Conservation (phyloP, 2,888 invertebrate species). For the Ophion obscuratus region DNA sequence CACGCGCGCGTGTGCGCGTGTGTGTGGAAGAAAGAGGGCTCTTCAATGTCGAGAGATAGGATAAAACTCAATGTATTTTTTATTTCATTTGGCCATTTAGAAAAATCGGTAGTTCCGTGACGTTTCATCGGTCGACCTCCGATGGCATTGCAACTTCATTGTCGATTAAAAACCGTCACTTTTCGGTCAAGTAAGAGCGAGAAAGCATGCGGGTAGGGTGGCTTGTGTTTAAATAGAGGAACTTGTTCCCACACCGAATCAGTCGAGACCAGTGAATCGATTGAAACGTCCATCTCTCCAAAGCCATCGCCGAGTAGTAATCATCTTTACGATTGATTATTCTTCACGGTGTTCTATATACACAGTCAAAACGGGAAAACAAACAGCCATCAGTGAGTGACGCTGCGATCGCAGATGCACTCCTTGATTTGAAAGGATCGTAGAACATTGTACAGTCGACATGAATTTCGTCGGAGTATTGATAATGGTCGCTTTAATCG, state of each 20-base stretch:
- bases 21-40: neutral
- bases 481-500: conserved; percentile 18
- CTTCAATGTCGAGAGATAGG: neutral
- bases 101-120: conserved; percentile 29
- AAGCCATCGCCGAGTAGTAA: neutral
- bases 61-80: neutral
- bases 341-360: neutral
- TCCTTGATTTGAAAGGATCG: neutral
- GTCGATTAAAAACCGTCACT: conserved; percentile 28
- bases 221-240: conserved; percentile 77
- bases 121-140: neutral
- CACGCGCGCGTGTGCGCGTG: neutral
- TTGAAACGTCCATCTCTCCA: neutral
- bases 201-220: conserved; percentile 68
- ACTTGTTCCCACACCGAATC: conserved; percentile 75
- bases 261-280: conserved; percentile 68
- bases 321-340: neutral
- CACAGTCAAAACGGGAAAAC: neutral
- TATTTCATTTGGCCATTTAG: conserved; percentile 7
- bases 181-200: neutral
- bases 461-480: conserved; percentile 51
- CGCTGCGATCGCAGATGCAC: neutral
- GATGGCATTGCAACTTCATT: conserved; percentile 34
- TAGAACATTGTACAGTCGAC: neutral
- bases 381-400: neutral